Conservation (phyloP, 2,797 vertebrate species). For the Thaleichthys pacificus region DNA sequence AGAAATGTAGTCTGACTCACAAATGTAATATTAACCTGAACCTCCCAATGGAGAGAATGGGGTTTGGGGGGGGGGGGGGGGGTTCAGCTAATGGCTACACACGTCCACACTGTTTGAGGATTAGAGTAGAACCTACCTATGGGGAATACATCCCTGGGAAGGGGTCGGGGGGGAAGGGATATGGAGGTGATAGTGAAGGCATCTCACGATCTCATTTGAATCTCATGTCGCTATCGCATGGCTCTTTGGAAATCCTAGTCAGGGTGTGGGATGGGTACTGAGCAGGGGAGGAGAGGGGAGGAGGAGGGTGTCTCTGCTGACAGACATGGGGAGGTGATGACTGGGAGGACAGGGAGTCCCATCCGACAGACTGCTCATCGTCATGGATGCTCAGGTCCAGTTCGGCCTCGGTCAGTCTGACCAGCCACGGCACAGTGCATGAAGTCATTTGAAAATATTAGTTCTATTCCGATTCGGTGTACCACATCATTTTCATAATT, state of each 20-base stretch:
- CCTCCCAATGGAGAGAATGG: conserved; percentile 61
- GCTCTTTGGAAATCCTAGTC: conserved; percentile 22
- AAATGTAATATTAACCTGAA: conserved; percentile 85
- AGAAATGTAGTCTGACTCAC: conserved; percentile 78
- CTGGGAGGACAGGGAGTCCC: neutral
- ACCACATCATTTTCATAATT: conserved; percentile 60
- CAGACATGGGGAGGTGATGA: neutral
- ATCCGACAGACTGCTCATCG: no score
- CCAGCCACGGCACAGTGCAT: conserved; percentile 22
- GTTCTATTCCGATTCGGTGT: conserved; percentile 32
- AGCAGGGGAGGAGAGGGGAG: neutral
- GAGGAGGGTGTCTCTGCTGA: neutral
- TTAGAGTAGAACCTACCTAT: conserved; percentile 65
- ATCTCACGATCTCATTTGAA: conserved; percentile 57
- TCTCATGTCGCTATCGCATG: conserved; percentile 15
- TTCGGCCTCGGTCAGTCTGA: no score
- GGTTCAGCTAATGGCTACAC: conserved; percentile 67
- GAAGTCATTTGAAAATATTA: conserved; percentile 41
- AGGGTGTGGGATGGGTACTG: conserved; percentile 15
- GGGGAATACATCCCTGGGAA: conserved; percentile 57
- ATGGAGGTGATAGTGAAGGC: conserved; percentile 39
- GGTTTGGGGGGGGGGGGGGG: conserved; percentile 19
- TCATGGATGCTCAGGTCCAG: no score
- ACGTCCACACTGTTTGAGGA: conserved; percentile 77
- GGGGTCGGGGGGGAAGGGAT: conserved; percentile 11